These are phyloP conservation scores for Brenthis daphne DNA, from an alignment of 2,888 invertebrate species.

Conservation along the genomic window DNA sequence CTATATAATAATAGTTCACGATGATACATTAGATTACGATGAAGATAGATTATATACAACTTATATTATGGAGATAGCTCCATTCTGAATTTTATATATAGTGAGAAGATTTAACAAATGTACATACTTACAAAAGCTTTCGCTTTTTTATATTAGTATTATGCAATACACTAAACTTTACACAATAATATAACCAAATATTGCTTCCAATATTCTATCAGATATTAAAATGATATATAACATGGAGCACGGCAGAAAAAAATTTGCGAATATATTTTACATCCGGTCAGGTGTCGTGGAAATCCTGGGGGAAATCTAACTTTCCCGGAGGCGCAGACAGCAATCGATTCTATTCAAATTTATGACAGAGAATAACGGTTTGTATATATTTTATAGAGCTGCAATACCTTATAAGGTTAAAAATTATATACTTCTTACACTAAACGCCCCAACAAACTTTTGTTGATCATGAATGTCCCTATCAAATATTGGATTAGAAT, in stretches of 20 bases:
- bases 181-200: not conserved
- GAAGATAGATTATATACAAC: too few relatives aligned
- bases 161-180: too few relatives aligned
- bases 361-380: slow-evolving; percentile 79
- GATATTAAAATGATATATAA: slow-evolving; percentile 33
- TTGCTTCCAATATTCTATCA: slow-evolving; percentile 15
- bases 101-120: too few relatives aligned
- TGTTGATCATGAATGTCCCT: too few relatives aligned
- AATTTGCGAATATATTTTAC: slow-evolving; percentile 78
- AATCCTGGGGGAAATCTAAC: slow-evolving; percentile 81
- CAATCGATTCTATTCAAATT: slow-evolving; percentile 83
- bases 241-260: slow-evolving; percentile 46
- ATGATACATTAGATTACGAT: too few relatives aligned
- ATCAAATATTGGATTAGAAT: too few relatives aligned
- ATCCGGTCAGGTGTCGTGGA: slow-evolving; percentile 80
- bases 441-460: too few relatives aligned
- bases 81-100: too few relatives aligned
- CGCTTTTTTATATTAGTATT: too few relatives aligned
- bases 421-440: not conserved
- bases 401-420: slow-evolving; percentile 41
- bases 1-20: too few relatives aligned
- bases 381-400: slow-evolving; percentile 53
- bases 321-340: slow-evolving; percentile 81
- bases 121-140: too few relatives aligned
- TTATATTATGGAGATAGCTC: too few relatives aligned